Base-by-base conservation (phyloP, 1,140 invertebrate genomes). In the Chrysoperla carnea region DNA sequence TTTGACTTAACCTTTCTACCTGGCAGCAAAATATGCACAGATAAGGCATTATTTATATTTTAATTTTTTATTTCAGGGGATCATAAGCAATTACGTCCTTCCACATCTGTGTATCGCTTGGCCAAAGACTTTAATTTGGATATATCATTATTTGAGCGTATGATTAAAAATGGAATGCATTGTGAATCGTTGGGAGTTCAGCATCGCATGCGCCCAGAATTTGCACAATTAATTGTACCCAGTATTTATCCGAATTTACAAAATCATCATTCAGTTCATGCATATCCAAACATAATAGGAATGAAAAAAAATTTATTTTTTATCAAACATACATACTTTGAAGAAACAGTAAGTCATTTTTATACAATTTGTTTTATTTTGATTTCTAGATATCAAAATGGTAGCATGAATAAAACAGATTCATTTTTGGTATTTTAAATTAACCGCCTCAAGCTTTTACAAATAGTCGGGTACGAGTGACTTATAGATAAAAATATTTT, bases 121-220 rank as follows among this genome's bases (percentile, higher is more conserved):
- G 72, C 70, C 17, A 68, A 59, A 44, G 50, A 73, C 39, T 75
- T 66, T 50, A 62, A 75, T 37, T 57, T 81, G 13, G 75, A 83
- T 39, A 67, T 83, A 29, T 84, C 81, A 2, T 58, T 86, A 27
- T 84, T 84, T 56, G 80, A 84, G 55, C 67, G 81, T 29, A 70
- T 83, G 61, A 67, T 82, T 12, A 62, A 56, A 9, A 75, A 75
- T 51, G 60, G 66, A 0, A 59, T 76, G 6, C 62, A 69, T 36
- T 70, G 61, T 46, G 54, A 62, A 6, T 56, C 61, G 3, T 61
- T 80, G 1, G 50, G 56, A 37, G 63, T 70, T 6, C 78, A 81
- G 53, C 75, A 79, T 52, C 64, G 78, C 38, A 81, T 81, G 78
- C 59, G 76, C 6, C 73, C 72, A 0, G 70, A 74, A 52, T 72